Conservation (phyloP, 2,113 vertebrate species). For the Heloderma charlesbogerti region DNA sequence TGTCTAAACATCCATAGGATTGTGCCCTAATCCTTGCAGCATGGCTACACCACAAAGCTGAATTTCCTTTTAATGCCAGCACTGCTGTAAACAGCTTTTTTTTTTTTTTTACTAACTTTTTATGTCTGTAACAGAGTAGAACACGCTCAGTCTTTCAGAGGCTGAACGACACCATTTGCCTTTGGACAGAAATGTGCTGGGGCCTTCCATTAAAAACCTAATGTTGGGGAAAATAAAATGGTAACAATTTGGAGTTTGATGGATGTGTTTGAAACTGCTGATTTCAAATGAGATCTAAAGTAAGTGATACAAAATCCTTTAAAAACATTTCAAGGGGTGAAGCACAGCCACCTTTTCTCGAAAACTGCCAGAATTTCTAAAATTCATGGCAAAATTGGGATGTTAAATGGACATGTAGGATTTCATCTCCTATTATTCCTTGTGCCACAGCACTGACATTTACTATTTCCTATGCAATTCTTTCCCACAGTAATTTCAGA, state of each 20-base stretch:
- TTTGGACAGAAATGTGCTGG: not conserved
- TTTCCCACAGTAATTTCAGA: not conserved
- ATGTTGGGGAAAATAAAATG: not conserved
- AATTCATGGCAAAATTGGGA: not conserved
- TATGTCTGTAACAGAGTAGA: not conserved
- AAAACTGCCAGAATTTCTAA: not conserved
- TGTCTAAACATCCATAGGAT: no score
- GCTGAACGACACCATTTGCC: not conserved
- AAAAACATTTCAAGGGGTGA: not conserved
- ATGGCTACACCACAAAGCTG: not conserved
- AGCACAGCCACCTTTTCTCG: not conserved
- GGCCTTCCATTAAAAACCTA: not conserved
- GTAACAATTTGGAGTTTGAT: not conserved
- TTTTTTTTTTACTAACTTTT: not conserved
- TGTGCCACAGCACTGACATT: not conserved
- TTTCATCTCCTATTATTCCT: not conserved
- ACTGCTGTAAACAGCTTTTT: accelerated
- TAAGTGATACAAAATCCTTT: not conserved
- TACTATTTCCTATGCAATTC: not conserved
- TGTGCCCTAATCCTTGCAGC: constrained; percentile 15
- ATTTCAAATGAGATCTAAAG: not conserved
- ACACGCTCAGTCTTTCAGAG: not conserved
- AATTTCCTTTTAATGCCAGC: constrained; percentile 1
- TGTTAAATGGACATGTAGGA: not conserved
- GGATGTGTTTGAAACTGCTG: not conserved